Evolutionary conservation across 2,797 vertebrate genomes (phyloP).

Genomic region (Phoxinus dragarum): DNA sequence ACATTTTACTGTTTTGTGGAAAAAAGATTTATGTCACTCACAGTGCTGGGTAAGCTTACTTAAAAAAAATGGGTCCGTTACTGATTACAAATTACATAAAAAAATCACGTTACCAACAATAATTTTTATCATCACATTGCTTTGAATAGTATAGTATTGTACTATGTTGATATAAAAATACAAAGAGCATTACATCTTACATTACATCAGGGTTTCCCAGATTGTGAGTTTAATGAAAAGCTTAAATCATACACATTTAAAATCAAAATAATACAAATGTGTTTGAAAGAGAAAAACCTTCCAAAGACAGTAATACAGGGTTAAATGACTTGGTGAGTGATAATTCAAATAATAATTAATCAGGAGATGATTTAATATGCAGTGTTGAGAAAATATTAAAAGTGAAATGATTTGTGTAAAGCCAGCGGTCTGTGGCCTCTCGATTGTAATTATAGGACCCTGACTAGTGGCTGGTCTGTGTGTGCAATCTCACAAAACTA

Average conservation of each 20-base stretch:
- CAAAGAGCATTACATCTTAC: background rate
- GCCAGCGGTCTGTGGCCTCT: too few species aligned
- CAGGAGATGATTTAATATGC: too few species aligned
- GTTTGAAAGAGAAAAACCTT: background rate
- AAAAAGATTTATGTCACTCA: background rate
- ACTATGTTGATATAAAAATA: background rate
- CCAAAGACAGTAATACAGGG: background rate
- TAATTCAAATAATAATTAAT: too few species aligned
- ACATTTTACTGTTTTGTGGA: background rate
- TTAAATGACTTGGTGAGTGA: background rate
- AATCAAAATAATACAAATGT: background rate
- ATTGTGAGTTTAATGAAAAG: background rate
- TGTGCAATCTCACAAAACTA: too few species aligned
- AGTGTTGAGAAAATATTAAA: too few species aligned
- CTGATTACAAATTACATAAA: background rate
- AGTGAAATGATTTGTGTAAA: too few species aligned
- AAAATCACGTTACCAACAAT: too few species aligned
- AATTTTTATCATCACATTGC: too few species aligned
- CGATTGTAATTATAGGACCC: too few species aligned
- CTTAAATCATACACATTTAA: background rate
- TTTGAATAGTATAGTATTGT: background rate
- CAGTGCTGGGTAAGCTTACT: background rate
- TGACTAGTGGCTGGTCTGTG: too few species aligned
- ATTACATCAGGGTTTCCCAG: background rate
- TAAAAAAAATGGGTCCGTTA: background rate